Evolutionary conservation across 2,113 vertebrate genomes (phyloP), one percentile per base, ranked within the genome.

Genomic region (Grammomys dolichurus): DNA sequence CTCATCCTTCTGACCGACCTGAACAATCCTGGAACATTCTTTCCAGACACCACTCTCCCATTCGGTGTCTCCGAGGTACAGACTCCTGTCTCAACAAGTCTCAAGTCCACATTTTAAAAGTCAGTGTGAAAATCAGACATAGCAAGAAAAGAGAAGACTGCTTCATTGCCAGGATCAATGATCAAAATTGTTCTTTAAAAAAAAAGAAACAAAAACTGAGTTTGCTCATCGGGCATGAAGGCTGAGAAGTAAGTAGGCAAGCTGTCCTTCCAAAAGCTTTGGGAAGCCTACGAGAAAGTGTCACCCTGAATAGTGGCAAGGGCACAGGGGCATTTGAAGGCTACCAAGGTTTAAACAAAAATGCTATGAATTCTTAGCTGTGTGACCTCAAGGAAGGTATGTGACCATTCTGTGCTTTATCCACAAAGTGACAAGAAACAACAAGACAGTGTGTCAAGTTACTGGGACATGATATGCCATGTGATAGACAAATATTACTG

Each of bases 51-150:
- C 95, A 82, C 96, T 98, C 96, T 95, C 97, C 92, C 94, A 94
- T 88, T 96, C 94, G 93, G 92, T 94, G 97, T 96, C 96, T 96
- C 95, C 96, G 97, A 98, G 95, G 89, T 0, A 0, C 96, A 98
- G 97, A 97, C 90, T 95, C 95, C 94, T 96, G 91, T 87, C 96
- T 92, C 96, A 96, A 96, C 96, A 98, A 96, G 88, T 97, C 97
- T 98, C 96, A 82, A 95, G 97, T 96, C 97, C 93, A 97, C 33
- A 3, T 96, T 98, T 98, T 96, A 93, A 96, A 98, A 98, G 97
- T 97, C 97, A 97, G 77, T 78, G 95, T 97, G 90, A 97, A 89
- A 97, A 97, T 94, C 73, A 92, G 95, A 98, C 93, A 97, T 73
- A 87, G 97, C 89, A 97, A 97, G 95, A 95, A 97, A 98, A 95